Evolutionary conservation across 2,797 vertebrate genomes (phyloP).

Genomic region (Lepidocolaptes lacrymiger): DNA sequence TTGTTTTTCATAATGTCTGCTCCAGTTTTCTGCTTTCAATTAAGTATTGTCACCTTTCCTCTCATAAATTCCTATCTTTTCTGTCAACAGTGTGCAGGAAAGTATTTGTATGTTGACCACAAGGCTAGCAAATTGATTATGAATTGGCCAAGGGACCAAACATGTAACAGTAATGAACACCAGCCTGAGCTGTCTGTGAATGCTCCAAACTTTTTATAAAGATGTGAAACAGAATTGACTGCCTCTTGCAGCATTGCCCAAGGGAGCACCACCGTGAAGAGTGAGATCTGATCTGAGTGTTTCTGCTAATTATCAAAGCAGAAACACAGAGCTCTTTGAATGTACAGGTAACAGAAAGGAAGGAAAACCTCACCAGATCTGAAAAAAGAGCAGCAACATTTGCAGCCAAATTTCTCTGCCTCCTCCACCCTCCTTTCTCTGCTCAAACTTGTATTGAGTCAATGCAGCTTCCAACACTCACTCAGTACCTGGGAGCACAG

Average conservation of each 20-base stretch:
- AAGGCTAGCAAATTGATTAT: neutral
- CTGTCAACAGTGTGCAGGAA: neutral
- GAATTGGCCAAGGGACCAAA: neutral
- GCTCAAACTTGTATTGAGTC: rapidly evolving
- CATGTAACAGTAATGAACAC: neutral
- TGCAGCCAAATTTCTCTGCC: neutral
- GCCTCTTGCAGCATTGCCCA: neutral
- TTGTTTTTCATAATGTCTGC: neutral
- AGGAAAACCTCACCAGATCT: neutral
- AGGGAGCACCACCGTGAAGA: neutral
- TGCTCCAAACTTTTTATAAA: neutral
- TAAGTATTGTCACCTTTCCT: neutral
- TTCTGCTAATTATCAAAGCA: constrained; percentile 4
- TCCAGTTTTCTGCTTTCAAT: neutral
- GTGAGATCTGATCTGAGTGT: neutral
- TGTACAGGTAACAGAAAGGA: rapidly evolving
- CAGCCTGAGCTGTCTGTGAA: neutral
- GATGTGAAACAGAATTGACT: constrained; percentile 1
- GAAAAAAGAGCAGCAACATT: neutral
- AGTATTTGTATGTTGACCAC: neutral
- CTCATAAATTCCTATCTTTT: neutral
- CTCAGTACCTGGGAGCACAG: neutral
- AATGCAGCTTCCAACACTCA: neutral
- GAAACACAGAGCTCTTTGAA: neutral
- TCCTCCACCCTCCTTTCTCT: neutral